Conservation (phyloP, 2,113 vertebrate species). For the Xenopus laevis region DNA sequence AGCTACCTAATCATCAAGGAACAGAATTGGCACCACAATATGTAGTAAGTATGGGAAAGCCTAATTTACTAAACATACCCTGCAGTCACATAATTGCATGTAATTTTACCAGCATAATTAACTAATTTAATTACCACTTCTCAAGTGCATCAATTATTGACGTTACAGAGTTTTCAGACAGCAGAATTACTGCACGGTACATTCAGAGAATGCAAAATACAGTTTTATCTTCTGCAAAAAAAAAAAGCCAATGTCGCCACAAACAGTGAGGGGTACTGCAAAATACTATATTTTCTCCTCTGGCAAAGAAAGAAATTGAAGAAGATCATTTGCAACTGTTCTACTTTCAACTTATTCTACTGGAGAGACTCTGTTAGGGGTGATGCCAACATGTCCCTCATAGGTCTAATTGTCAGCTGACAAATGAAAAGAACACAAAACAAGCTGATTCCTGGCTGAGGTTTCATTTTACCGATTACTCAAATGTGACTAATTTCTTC, state of each 20-base stretch:
- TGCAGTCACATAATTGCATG: constrained; percentile 99
- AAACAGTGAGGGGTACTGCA: constrained; percentile 32
- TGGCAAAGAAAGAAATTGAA: constrained; percentile 2
- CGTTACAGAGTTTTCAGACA: constrained; percentile 99
- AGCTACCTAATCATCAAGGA: constrained; percentile 99
- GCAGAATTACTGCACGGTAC: constrained; percentile 89
- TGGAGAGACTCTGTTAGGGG: constrained; percentile 17
- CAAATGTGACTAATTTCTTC: background rate
- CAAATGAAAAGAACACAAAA: constrained; percentile 35
- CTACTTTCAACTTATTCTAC: constrained; percentile 22
- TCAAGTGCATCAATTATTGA: constrained; percentile 99
- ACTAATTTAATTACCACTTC: constrained; percentile 99
- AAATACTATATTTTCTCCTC: constrained; percentile 16
- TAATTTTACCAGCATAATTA: constrained; percentile 99
- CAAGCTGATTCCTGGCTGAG: constrained; percentile 1
- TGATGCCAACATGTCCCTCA: constrained; percentile 27
- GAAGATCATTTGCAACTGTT: constrained; percentile 14
- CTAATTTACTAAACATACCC: constrained; percentile 99
- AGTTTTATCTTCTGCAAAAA: constrained; percentile 69
- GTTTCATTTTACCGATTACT: background rate
- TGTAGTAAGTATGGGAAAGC: constrained; percentile 97
- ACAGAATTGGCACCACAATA: constrained; percentile 98
- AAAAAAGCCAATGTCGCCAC: constrained; percentile 57
- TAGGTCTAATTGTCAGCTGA: constrained; percentile 37
- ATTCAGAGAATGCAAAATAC: constrained; percentile 95